A percentile compares a stretch with the other conserved stretches of the same genome.
phyloP scores from a whole-genome alignment of 2,797 vertebrate genomes.

The Synaphobranchus kaupii region DNA sequence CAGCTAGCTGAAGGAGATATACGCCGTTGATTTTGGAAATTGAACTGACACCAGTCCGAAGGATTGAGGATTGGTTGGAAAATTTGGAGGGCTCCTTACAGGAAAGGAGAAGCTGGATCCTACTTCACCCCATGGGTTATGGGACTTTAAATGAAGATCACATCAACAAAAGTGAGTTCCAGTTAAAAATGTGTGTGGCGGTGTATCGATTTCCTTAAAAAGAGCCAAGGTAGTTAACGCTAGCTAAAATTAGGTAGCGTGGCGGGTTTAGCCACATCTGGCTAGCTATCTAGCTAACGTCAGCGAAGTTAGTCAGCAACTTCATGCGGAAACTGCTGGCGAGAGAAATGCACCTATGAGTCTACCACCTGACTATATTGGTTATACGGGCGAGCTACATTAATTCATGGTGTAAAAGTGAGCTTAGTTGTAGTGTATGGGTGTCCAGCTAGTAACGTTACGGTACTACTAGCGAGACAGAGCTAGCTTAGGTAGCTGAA shows the following conservation, averaged over 20 bases:
- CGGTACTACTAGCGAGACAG: neutral
- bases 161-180: constrained; percentile 77
- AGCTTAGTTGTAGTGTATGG: neutral
- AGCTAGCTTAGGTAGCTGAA: neutral
- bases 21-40: constrained; percentile 41
- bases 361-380: neutral
- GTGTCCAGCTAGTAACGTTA: neutral
- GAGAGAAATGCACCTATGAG: neutral
- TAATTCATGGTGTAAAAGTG: neutral
- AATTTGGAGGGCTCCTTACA: constrained; percentile 39
- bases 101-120: constrained; percentile 76
- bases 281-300: constrained; percentile 17
- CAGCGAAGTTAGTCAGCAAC: constrained; percentile 10
- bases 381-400: neutral
- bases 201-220: neutral
- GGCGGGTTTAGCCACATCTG: constrained; percentile 10
- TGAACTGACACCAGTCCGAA: constrained; percentile 59
- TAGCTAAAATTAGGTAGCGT: neutral
- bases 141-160: constrained; percentile 85
- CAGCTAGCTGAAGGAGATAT: constrained; percentile 57
- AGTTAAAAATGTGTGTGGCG: neutral
- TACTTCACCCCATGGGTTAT: constrained; percentile 79
- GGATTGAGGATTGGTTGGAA: constrained; percentile 47
- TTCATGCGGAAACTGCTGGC: constrained; percentile 5
- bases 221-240: neutral